Conservation (phyloP, 1,140 invertebrate genomes). For the Steinernema khuongi region DNA sequence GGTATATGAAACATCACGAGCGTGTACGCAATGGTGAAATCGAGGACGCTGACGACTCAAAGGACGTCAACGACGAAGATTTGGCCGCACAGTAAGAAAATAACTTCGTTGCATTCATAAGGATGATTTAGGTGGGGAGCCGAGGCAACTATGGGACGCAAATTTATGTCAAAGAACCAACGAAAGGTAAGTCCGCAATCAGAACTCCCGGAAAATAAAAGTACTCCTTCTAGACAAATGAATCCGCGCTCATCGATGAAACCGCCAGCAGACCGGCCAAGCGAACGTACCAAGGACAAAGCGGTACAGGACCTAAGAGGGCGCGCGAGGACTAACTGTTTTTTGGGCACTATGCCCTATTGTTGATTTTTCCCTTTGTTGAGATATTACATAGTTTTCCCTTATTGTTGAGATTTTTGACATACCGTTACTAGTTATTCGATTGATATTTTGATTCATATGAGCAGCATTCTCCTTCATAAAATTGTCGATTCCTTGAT, state of each 20-base stretch:
- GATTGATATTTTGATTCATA: neutral
- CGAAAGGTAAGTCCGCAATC: neutral
- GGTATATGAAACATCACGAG: neutral
- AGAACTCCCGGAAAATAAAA: neutral
- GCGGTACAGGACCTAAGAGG: neutral
- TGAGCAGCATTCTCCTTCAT: neutral
- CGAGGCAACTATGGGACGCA: neutral
- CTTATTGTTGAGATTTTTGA: neutral
- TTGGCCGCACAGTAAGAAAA: neutral
- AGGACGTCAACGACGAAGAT: neutral
- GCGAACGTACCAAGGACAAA: neutral
- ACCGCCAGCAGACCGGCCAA: neutral
- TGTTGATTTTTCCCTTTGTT: slow-evolving; percentile 2
- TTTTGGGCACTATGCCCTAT: neutral
- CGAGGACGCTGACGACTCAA: neutral
- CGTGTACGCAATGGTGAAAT: neutral
- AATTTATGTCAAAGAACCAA: neutral
- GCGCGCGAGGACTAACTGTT: neutral
- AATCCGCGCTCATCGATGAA: neutral
- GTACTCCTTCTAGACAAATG: neutral
- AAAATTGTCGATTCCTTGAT: neutral
- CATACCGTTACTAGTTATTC: neutral
- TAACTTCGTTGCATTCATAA: neutral
- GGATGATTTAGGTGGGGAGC: neutral
- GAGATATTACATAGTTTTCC: neutral